These are phyloP conservation scores for Pterois miles DNA, from an alignment of 2,797 vertebrate species.

Conservation along the genomic window DNA sequence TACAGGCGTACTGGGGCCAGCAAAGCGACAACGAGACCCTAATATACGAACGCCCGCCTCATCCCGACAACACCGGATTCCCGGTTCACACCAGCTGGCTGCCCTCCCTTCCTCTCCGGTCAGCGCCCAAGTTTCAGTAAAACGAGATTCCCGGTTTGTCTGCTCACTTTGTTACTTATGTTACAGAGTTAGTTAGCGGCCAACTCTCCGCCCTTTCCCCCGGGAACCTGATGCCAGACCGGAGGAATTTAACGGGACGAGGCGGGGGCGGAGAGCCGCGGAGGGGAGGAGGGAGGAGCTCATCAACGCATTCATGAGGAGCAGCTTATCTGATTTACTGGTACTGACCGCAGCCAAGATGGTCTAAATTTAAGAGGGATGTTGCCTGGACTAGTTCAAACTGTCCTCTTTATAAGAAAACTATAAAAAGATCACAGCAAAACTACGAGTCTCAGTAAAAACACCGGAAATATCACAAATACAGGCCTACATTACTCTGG, in stretches of 20 bases:
- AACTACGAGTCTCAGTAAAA: not conserved
- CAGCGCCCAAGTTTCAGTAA: slow-evolving; percentile 5
- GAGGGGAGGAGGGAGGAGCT: slow-evolving; percentile 35
- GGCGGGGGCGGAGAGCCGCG: slow-evolving; percentile 29
- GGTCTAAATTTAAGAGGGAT: slow-evolving; percentile 15
- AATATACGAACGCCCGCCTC: slow-evolving; percentile 1
- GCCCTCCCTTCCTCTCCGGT: not conserved
- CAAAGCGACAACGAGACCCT: no score
- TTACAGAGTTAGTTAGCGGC: slow-evolving; percentile 31
- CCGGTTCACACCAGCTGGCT: not conserved
- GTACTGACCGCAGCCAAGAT: slow-evolving; percentile 6
- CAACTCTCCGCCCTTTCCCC: slow-evolving; percentile 67
- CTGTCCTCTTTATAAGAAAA: not conserved
- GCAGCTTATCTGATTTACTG: slow-evolving; percentile 62
- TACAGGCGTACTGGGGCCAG: not conserved
- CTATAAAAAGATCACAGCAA: not conserved
- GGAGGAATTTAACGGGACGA: slow-evolving; percentile 57
- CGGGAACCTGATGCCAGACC: slow-evolving; percentile 64
- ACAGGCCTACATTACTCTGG: not conserved
- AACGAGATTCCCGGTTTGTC: slow-evolving; percentile 11
- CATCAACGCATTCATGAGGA: slow-evolving; percentile 39
- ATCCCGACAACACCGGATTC: slow-evolving; percentile 18
- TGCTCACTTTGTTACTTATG: slow-evolving; percentile 35
- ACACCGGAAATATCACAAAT: not conserved
- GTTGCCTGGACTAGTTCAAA: not conserved